Percentiles rank a stretch among this genome's conserved stretches.
Conservation (phyloP, 2,888 invertebrate species). For the Limnephilus lunatus region DNA sequence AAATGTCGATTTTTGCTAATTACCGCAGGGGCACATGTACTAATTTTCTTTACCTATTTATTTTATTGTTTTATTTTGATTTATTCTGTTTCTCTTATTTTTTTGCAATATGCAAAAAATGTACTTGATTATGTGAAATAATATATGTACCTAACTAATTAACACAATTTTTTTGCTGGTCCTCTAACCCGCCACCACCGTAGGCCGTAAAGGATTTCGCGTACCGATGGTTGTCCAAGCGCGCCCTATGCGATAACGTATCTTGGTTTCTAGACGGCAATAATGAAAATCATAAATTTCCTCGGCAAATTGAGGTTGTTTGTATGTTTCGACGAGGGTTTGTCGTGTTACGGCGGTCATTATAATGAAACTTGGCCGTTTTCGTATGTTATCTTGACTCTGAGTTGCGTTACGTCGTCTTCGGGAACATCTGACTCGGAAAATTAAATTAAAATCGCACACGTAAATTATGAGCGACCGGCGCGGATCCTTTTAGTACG, state of each 20-base stretch:
- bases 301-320: constrained; percentile 46
- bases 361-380: constrained; percentile 44
- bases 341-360: constrained; percentile 45
- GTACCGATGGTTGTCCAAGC: neutral
- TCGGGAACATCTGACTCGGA: constrained; percentile 39
- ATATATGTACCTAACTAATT: too few species aligned
- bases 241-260: constrained; percentile 24
- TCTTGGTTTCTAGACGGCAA: constrained; percentile 26
- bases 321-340: constrained; percentile 48
- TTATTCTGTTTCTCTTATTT: too few species aligned
- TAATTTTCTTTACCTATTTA: too few species aligned
- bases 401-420: constrained; percentile 34
- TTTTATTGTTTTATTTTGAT: too few species aligned
- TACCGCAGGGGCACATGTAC: too few species aligned
- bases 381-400: constrained; percentile 34
- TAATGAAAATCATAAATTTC: constrained; percentile 48
- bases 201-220: too few species aligned
- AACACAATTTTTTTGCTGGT: too few species aligned
- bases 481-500: neutral
- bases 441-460: constrained; percentile 42
- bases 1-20: too few species aligned
- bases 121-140: too few species aligned
- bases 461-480: constrained; percentile 24
- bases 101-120: too few species aligned
- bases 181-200: too few species aligned